Evolutionary conservation across 2,113 vertebrate species (phyloP).

Genomic region (Clinocottus analis): DNA sequence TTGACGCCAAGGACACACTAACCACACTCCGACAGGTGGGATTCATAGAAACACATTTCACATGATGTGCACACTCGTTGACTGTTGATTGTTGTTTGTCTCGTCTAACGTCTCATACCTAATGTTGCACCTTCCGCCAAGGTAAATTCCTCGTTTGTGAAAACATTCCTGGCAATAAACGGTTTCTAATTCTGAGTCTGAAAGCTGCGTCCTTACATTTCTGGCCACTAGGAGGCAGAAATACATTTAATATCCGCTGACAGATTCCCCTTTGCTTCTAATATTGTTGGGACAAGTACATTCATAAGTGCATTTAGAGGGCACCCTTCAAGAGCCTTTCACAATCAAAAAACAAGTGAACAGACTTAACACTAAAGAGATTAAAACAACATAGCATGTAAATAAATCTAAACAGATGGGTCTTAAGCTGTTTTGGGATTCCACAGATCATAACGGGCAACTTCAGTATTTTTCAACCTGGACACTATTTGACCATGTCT

Average conservation of each 20-base stretch:
- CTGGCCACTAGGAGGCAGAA: background rate
- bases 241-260: background rate
- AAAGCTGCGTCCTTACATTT: background rate
- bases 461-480: background rate
- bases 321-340: background rate
- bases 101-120: too few species aligned
- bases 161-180: too few species aligned
- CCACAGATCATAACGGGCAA: background rate
- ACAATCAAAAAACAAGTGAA: background rate
- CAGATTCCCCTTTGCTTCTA: background rate
- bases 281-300: background rate
- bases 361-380: background rate
- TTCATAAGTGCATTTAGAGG: background rate
- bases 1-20: conserved; percentile 87
- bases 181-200: too few species aligned
- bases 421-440: background rate
- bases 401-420: background rate
- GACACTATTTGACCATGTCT: background rate
- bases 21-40: conserved; percentile 87
- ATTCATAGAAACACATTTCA: background rate
- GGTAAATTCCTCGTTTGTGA: too few species aligned
- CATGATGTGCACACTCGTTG: background rate
- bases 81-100: too few species aligned
- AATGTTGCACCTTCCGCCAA: too few species aligned
- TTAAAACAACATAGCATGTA: background rate